These are phyloP conservation scores for Leptodactylus fuscus DNA, from an alignment of 2,113 vertebrate genomes.

Conservation along the genomic window DNA sequence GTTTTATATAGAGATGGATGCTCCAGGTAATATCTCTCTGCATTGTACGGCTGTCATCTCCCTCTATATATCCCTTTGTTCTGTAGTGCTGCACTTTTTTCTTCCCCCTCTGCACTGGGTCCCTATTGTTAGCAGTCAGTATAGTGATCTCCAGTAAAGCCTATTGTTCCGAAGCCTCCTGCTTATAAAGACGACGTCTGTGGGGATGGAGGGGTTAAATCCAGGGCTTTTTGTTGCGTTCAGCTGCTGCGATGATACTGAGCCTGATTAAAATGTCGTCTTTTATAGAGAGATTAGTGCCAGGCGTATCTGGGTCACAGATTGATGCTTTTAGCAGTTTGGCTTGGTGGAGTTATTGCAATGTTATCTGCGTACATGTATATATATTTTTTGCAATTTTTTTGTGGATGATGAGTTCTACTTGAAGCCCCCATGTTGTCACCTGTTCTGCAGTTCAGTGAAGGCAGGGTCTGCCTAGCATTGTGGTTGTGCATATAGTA, in stretches of 20 bases:
- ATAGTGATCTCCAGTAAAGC: not conserved
- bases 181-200: too few relatives aligned
- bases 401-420: conserved; percentile 68
- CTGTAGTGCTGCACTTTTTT: conserved; percentile 57
- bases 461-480: conserved; percentile 62
- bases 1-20: conserved; percentile 88
- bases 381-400: not conserved
- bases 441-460: conserved; percentile 48
- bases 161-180: conserved; percentile 2
- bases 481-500: conserved; percentile 58
- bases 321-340: conserved; percentile 67
- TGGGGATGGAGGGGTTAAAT: not conserved
- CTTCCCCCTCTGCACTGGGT: not conserved
- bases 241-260: conserved; percentile 16
- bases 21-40: conserved; percentile 78
- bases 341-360: conserved; percentile 66
- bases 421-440: conserved; percentile 63
- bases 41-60: too few relatives aligned
- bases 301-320: conserved; percentile 69
- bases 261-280: conserved; percentile 57
- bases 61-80: too few relatives aligned
- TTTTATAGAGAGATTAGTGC: conserved; percentile 65
- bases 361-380: not conserved
- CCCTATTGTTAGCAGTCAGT: not conserved
- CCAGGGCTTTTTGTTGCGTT: conserved; percentile 7